A percentile compares a stretch with the other conserved stretches of the same genome.
These are phyloP conservation scores for Leptobrachium leishanense DNA, from an alignment of 2,113 vertebrate species.

Conservation along the genomic window DNA sequence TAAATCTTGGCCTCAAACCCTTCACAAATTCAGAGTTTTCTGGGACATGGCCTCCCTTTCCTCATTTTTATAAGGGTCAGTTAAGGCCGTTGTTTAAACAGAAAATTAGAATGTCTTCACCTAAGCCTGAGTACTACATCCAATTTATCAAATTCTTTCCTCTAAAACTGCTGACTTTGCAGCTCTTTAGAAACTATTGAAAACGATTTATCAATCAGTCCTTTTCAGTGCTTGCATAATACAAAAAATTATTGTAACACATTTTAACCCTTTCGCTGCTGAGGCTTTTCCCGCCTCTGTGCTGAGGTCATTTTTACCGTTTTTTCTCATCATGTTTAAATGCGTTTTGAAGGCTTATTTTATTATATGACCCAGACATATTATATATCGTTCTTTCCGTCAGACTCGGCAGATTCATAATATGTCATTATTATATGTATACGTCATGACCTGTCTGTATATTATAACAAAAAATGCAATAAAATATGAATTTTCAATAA, in stretches of 20 bases:
- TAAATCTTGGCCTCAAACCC: slow-evolving; percentile 50
- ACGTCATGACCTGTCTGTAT: too few relatives aligned
- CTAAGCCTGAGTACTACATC: background rate
- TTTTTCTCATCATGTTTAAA: too few relatives aligned
- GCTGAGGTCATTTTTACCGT: too few relatives aligned
- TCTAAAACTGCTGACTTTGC: slow-evolving; percentile 19
- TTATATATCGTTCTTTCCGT: too few relatives aligned
- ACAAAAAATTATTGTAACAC: background rate
- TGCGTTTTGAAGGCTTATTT: too few relatives aligned
- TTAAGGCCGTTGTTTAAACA: slow-evolving; percentile 18
- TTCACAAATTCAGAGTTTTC: slow-evolving; percentile 25
- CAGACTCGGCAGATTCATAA: too few relatives aligned
- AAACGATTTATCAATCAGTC: background rate
- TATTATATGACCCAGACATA: too few relatives aligned
- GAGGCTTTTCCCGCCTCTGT: too few relatives aligned
- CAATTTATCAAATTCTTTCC: slow-evolving; percentile 5
- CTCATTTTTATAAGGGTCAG: background rate
- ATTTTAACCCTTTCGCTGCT: too few relatives aligned
- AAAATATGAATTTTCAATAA: too few relatives aligned
- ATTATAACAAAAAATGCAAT: too few relatives aligned
- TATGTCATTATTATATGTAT: too few relatives aligned
- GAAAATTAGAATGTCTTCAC: slow-evolving; percentile 31
- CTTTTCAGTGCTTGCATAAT: background rate
- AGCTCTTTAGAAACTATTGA: background rate
- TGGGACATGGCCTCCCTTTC: background rate